phyloP scores from a whole-genome alignment of 2,888 invertebrate species.

The Lithosia quadra region DNA sequence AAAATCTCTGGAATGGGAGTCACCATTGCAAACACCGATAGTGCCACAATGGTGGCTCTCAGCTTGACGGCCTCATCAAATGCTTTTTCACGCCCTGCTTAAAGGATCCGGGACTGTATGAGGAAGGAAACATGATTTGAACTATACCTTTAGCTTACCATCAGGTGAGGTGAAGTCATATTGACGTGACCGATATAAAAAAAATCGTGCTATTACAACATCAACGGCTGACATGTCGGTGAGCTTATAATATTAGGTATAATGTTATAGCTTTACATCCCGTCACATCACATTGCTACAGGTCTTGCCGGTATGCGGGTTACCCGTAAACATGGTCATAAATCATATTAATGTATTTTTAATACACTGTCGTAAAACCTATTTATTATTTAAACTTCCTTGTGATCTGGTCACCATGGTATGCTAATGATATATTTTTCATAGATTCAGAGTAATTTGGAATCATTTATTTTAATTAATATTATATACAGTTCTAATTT shows the following conservation, averaged over 20 bases:
- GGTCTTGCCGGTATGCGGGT: constrained; percentile 41
- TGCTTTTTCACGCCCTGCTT: no score
- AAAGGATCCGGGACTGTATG: no score
- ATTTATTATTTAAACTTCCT: constrained; percentile 26
- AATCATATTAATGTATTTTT: constrained; percentile 53
- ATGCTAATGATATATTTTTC: background rate
- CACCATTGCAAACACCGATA: no score
- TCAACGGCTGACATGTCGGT: background rate
- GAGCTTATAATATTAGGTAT: background rate
- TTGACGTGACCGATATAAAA: no score
- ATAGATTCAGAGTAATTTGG: background rate
- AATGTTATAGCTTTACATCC: constrained; percentile 5
- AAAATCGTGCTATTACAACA: background rate
- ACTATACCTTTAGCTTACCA: no score
- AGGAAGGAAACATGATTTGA: no score
- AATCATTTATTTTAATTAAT: background rate
- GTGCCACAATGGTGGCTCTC: no score
- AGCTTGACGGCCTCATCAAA: no score
- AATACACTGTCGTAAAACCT: constrained; percentile 44
- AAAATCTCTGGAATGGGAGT: no score
- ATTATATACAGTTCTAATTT: no score
- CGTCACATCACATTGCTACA: constrained; percentile 11
- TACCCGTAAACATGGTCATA: constrained; percentile 42
- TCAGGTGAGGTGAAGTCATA: no score
- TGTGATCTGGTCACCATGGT: constrained; percentile 1